Base-by-base conservation (phyloP, 2,113 vertebrate species). In the Nyctereutes procyonoides region DNA sequence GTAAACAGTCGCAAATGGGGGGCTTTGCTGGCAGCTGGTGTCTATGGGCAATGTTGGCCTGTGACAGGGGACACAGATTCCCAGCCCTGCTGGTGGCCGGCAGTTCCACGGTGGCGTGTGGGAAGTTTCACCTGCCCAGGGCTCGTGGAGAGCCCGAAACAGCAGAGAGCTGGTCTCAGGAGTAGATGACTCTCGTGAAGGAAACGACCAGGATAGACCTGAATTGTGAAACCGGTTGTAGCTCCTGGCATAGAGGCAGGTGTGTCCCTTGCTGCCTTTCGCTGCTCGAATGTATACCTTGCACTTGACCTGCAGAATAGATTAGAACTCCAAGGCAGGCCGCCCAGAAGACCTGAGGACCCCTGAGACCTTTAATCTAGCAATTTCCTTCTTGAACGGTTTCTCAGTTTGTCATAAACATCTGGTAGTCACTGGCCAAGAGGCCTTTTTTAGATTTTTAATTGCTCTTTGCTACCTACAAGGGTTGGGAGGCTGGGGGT, bases 1-100 rank as follows among this genome's bases (percentile, higher is more conserved):
- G 96, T 93, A 91, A 94, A 95, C 93, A 98, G 94, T 56, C 82
- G 76, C 5, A 60, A 35, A 87, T 88, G 53, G 85, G 85, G 90
- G 81, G 79, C 77, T 8, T 73, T 12, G 0, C 38, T 51, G 6
- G 2, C 95, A 94, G 90, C 97, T 90, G 97, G 84, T 80, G 69
- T 96, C 90, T 32, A 53, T 4, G 14, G 69, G 82, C 24, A 26
- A 43, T 8, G 11, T 82, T 83, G 63, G 81, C 82, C 67, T 76
- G 84, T 83, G 51, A 24, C 38, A 84, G 43, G 38, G 82, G 86
- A 56, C 11, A 6, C 63, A 35, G 0, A 3, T 69, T n/a, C 69
- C 76, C 30, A 6, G 80, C 74, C 90, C 19, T 48, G 19, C 60
- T 69, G 3, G 1, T 9, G 74, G 73, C 83, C 20, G 0, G 17